phyloP scores from a whole-genome alignment of 1,140 invertebrate genomes.

The Rhopalosiphum padi region DNA sequence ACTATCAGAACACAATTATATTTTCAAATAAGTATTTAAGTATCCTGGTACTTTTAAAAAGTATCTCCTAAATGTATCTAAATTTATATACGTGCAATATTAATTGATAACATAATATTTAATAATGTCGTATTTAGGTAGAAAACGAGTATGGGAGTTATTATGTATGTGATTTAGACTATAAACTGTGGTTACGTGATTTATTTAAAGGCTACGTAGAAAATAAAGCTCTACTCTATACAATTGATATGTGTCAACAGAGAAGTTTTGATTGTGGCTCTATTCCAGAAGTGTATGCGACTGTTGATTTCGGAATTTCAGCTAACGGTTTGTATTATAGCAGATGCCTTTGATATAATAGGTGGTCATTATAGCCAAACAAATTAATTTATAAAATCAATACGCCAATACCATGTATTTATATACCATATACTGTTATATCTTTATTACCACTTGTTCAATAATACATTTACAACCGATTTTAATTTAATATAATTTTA shows the following conservation, averaged over 20 bases:
- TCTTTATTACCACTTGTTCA: not conserved
- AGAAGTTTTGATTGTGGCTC: conserved; percentile 71
- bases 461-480: not conserved
- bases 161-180: conserved; percentile 73
- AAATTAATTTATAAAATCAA: not conserved
- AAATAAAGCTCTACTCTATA: conserved; percentile 78
- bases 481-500: no score
- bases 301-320: conserved; percentile 77
- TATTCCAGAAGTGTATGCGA: conserved; percentile 72
- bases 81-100: not conserved
- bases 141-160: conserved; percentile 95
- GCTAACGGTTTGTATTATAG: conserved; percentile 59
- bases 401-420: no score
- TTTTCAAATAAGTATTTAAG: not conserved
- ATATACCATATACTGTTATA: not conserved
- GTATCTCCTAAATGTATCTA: not conserved
- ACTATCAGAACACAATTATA: not conserved
- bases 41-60: not conserved
- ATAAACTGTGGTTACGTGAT: conserved; percentile 72
- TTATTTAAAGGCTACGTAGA: conserved; percentile 71
- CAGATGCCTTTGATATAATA: not conserved
- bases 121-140: conserved; percentile 68
- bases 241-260: conserved; percentile 74
- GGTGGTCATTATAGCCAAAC: not conserved
- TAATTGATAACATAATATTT: not conserved